Evolutionary conservation across 2,888 invertebrate genomes (phyloP).

Genomic region (Polydrusus cervinus): DNA sequence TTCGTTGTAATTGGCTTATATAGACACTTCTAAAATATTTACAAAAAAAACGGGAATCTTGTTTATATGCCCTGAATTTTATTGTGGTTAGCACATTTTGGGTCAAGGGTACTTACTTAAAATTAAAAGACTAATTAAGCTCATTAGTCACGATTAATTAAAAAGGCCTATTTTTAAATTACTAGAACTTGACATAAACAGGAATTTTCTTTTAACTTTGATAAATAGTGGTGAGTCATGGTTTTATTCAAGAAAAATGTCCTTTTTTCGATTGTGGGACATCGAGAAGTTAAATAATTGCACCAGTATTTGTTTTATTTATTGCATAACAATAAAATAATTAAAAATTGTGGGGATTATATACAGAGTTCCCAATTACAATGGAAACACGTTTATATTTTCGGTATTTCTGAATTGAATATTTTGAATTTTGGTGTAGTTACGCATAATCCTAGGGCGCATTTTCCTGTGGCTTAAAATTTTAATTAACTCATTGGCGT

Average conservation of each 20-base stretch:
- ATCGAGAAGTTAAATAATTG: neutral
- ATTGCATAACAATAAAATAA: neutral
- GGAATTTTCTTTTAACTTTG: neutral
- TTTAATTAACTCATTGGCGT: too few relatives aligned
- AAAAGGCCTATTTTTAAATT: constrained; percentile 14
- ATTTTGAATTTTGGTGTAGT: too few relatives aligned
- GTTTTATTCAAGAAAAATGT: constrained; percentile 4
- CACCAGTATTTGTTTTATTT: too few relatives aligned
- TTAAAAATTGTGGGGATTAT: neutral
- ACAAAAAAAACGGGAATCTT: constrained; percentile 9
- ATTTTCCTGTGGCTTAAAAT: too few relatives aligned
- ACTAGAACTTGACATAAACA: neutral
- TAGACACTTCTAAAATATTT: constrained; percentile 11
- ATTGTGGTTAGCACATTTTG: constrained; percentile 6
- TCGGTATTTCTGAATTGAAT: too few relatives aligned
- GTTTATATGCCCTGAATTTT: constrained; percentile 4
- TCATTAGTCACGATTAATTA: constrained; percentile 26
- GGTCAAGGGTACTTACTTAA: constrained; percentile 26
- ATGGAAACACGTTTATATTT: too few relatives aligned
- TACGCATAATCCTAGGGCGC: too few relatives aligned
- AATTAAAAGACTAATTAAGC: constrained; percentile 21
- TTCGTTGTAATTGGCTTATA: neutral
- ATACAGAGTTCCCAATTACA: too few relatives aligned
- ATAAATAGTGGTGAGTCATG: constrained; percentile 12
- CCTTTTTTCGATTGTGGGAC: neutral